phyloP scores from a whole-genome alignment of 2,888 invertebrate species.

The Drosophila quinaria region DNA sequence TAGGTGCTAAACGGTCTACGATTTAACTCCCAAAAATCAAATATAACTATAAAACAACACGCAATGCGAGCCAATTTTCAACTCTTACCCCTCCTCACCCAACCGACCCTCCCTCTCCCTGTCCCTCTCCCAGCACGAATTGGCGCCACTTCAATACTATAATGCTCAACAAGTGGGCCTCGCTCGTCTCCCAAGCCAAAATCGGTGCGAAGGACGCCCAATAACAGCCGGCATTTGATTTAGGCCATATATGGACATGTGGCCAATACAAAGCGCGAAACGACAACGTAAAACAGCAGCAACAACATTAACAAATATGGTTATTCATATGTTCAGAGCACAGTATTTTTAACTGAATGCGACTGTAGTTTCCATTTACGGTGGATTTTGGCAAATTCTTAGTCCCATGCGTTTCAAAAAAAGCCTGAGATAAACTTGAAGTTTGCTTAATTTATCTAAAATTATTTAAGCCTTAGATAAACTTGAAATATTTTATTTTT shows the following conservation, averaged over 20 bases:
- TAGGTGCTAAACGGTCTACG: constrained; percentile 43
- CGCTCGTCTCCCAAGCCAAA: constrained; percentile 54
- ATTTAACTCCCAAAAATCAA: constrained; percentile 32
- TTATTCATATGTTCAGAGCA: constrained; percentile 30
- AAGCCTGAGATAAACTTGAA: constrained; percentile 26
- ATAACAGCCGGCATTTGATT: constrained; percentile 56
- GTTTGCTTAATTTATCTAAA: neutral
- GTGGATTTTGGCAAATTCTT: neutral
- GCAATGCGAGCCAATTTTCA: constrained; percentile 26
- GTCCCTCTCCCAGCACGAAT: neutral
- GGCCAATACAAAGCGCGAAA: constrained; percentile 45
- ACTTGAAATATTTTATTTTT: no score
- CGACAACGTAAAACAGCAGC: constrained; percentile 9
- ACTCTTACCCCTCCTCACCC: neutral
- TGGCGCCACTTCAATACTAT: constrained; percentile 50
- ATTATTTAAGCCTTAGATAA: neutral
- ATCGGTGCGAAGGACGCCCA: constrained; percentile 72
- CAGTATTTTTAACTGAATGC: neutral
- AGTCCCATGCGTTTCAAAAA: neutral
- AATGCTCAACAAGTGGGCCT: constrained; percentile 71
- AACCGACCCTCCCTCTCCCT: no score
- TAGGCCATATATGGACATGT: constrained; percentile 71
- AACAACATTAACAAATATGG: constrained; percentile 68
- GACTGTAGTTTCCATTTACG: constrained; percentile 9
- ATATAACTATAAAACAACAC: constrained; percentile 59